Evolutionary conservation across 2,888 invertebrate species (phyloP).

Genomic region (Linhomoeus sp.): DNA sequence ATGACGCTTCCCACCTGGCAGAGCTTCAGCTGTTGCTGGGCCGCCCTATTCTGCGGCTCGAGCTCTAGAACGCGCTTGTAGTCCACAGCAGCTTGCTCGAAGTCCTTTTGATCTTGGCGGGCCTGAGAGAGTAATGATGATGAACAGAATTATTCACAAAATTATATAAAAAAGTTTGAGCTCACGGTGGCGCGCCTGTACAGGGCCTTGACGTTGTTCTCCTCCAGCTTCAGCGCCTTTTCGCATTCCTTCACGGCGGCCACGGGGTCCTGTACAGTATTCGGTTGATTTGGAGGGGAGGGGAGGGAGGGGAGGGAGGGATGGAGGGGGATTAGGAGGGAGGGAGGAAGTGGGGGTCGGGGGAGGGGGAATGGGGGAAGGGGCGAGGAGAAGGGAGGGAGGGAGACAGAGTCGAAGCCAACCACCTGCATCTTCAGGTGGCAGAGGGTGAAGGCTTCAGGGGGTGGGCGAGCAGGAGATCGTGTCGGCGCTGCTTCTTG

Average conservation of each 20-base stretch:
- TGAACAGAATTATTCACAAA: not conserved
- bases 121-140: too few relatives aligned
- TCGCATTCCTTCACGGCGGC: conserved; percentile 45
- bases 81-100: conserved; percentile 51
- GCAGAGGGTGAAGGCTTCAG: conserved; percentile 63
- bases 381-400: too few relatives aligned
- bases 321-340: too few relatives aligned
- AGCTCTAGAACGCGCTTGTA: conserved; percentile 53
- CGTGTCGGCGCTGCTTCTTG: conserved; percentile 1
- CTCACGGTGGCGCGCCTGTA: conserved; percentile 43
- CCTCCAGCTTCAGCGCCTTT: conserved; percentile 52
- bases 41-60: conserved; percentile 70
- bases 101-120: conserved; percentile 49
- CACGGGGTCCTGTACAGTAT: conserved; percentile 31
- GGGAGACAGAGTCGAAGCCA: too few relatives aligned
- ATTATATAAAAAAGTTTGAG: too few relatives aligned
- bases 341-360: too few relatives aligned
- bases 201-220: conserved; percentile 62
- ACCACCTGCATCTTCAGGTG: conserved; percentile 41
- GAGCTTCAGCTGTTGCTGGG: conserved; percentile 54
- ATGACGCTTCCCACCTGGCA: conserved; percentile 41
- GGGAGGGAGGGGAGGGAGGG: too few relatives aligned
- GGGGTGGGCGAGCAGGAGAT: conserved; percentile 33
- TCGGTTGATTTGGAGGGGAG: too few relatives aligned
- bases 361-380: conserved; percentile 41